phyloP scores from a whole-genome alignment of 2,888 invertebrate genomes.

The Thymelicus acteon region DNA sequence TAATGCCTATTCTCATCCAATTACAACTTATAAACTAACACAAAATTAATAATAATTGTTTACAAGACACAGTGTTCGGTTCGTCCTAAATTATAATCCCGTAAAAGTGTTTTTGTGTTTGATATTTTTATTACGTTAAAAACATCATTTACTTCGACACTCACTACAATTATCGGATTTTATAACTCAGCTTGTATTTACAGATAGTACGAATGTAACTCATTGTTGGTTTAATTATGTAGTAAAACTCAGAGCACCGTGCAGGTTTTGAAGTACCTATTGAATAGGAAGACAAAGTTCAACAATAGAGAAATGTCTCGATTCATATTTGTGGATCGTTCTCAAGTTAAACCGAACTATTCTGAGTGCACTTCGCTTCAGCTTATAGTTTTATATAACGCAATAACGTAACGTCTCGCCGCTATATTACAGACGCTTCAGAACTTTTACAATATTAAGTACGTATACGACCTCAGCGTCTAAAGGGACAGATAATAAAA shows the following conservation, averaged over 20 bases:
- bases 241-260: constrained; percentile 26
- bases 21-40: no score
- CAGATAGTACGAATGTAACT: no score
- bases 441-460: constrained; percentile 55
- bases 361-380: constrained; percentile 57
- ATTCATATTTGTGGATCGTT: constrained; percentile 54
- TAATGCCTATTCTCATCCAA: no score
- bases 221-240: constrained; percentile 9
- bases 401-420: constrained; percentile 64
- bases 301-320: constrained; percentile 42
- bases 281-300: constrained; percentile 39
- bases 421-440: constrained; percentile 59
- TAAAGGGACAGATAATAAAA: constrained; percentile 41
- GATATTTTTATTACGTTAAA: no score
- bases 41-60: no score
- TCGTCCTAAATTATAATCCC: no score
- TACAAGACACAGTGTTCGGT: no score
- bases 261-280: constrained; percentile 38
- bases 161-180: no score
- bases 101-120: no score
- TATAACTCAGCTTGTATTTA: no score
- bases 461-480: constrained; percentile 36
- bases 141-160: no score
- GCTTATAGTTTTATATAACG: constrained; percentile 70
- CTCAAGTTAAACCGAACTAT: constrained; percentile 62